phyloP scores from a whole-genome alignment of 1,140 invertebrate genomes.

The Gryllus bimaculatus region DNA sequence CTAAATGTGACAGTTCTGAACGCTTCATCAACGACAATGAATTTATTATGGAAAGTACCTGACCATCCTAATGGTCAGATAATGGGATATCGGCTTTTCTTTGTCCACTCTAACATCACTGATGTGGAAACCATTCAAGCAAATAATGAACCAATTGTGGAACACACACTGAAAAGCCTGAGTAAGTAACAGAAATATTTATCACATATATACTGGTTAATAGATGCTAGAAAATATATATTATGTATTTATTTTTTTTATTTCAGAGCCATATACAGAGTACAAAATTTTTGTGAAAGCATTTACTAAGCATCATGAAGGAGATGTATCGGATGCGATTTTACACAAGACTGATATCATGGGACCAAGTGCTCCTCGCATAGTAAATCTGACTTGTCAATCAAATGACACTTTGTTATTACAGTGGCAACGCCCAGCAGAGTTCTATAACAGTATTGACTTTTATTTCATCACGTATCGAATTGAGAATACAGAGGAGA shows the following conservation, averaged over 20 bases:
- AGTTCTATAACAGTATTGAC: slow-evolving; percentile 65
- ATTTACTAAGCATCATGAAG: slow-evolving; percentile 59
- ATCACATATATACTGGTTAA: background rate
- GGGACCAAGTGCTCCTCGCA: slow-evolving; percentile 65
- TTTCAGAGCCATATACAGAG: slow-evolving; percentile 66
- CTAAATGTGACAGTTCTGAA: slow-evolving; percentile 64
- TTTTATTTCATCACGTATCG: slow-evolving; percentile 67
- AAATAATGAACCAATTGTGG: slow-evolving; percentile 31
- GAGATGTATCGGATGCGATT: slow-evolving; percentile 59
- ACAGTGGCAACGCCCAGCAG: slow-evolving; percentile 66
- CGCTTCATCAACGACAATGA: slow-evolving; percentile 65
- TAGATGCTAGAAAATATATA: background rate
- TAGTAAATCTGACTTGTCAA: slow-evolving; percentile 74
- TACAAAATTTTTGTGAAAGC: slow-evolving; percentile 83
- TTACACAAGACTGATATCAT: slow-evolving; percentile 68
- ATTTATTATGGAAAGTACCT: slow-evolving; percentile 69
- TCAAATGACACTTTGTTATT: slow-evolving; percentile 63
- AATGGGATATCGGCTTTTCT: slow-evolving; percentile 59
- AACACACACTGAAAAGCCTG: slow-evolving; percentile 41
- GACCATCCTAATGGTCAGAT: slow-evolving; percentile 59
- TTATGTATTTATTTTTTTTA: slow-evolving; percentile 24
- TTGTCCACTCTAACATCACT: slow-evolving; percentile 56
- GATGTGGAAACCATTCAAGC: slow-evolving; percentile 46
- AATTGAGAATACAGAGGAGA: slow-evolving; percentile 44
- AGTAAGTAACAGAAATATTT: slow-evolving; percentile 41